A percentile compares a stretch with the other conserved stretches of the same genome.
phyloP scores from a whole-genome alignment of 1,140 invertebrate genomes.

The Cydia pomonella region DNA sequence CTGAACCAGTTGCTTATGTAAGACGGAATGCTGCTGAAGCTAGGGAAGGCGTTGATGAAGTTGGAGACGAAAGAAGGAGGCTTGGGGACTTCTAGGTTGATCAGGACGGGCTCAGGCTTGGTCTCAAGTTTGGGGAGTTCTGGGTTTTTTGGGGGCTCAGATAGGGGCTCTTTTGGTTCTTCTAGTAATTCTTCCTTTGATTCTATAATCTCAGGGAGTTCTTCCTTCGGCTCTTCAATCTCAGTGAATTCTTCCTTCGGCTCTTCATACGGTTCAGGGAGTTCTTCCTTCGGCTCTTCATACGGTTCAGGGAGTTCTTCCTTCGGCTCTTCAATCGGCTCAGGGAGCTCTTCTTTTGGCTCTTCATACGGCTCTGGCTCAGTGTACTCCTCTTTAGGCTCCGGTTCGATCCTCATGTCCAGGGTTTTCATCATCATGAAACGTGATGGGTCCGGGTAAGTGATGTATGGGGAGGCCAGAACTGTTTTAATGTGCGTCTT shows the following conservation, averaged over 20 bases:
- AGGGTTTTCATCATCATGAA: neutral
- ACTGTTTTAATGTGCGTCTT: neutral
- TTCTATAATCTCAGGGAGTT: neutral
- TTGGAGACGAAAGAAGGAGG: constrained; percentile 9
- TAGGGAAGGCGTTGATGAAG: constrained; percentile 13
- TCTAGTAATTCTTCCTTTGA: neutral
- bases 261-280: neutral
- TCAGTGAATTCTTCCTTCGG: too few relatives aligned
- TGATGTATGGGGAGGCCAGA: neutral
- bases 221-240: too few relatives aligned
- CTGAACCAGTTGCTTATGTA: neutral
- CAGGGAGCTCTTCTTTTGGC: neutral
- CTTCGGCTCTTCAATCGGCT: neutral
- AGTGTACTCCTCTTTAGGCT: neutral
- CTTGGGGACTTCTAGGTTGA: constrained; percentile 7
- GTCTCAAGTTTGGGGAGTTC: neutral
- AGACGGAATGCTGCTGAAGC: constrained; percentile 20
- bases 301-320: neutral
- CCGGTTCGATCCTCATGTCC: neutral
- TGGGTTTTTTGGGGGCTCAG: neutral
- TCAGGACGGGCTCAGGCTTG: neutral
- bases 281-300: neutral
- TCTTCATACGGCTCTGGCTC: neutral
- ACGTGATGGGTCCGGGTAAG: neutral
- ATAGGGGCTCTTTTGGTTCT: neutral